A percentile compares a stretch with the other conserved stretches of the same genome.
Evolutionary conservation across 2,888 invertebrate species (phyloP).

Genomic region (Clepsis dumicolana): DNA sequence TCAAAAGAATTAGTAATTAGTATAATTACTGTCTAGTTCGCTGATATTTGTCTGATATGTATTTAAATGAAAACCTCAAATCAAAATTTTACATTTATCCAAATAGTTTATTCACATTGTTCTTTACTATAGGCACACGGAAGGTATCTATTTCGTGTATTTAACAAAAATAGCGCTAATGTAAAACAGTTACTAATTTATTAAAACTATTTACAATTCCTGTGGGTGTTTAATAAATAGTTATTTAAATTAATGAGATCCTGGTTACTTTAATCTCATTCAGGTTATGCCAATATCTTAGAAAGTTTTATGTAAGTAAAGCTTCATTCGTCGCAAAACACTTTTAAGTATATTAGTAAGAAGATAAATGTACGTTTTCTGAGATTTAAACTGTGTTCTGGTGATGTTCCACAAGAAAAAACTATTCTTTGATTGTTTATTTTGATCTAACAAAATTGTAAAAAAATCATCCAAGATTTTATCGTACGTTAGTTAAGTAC

Average conservation of each 20-base stretch:
- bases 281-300: constrained; percentile 42
- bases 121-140: constrained; percentile 77
- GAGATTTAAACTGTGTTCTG: background rate
- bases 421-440: no score
- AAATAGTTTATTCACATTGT: constrained; percentile 55
- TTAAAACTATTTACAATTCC: constrained; percentile 70
- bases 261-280: constrained; percentile 81
- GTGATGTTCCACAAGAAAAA: background rate
- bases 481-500: no score
- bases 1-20: constrained; percentile 76
- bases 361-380: background rate
- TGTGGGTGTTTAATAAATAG: constrained; percentile 68
- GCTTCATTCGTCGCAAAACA: constrained; percentile 27
- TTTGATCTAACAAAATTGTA: background rate
- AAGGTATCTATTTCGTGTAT: constrained; percentile 64
- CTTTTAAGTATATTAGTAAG: no score
- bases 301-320: constrained; percentile 34
- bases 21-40: constrained; percentile 64
- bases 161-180: constrained; percentile 58
- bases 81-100: constrained; percentile 53
- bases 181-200: constrained; percentile 57
- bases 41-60: constrained; percentile 80
- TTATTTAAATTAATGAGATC: constrained; percentile 81
- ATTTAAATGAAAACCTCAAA: constrained; percentile 81
- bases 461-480: no score